Evolutionary conservation across 2,797 vertebrate genomes (phyloP).

Genomic region (Brotula barbata): DNA sequence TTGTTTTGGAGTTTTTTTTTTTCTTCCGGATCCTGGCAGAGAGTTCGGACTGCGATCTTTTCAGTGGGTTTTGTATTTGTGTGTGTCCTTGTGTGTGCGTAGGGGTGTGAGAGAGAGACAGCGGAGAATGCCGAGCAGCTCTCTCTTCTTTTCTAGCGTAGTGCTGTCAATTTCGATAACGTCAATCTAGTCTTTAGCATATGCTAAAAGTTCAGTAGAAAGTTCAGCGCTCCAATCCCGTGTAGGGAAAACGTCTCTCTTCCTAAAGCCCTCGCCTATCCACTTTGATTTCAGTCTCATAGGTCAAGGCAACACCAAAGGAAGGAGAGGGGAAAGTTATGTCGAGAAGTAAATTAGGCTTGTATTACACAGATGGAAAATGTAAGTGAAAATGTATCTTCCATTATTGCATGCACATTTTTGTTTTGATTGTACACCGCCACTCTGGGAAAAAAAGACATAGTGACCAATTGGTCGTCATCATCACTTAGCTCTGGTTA

Average conservation of each 20-base stretch:
- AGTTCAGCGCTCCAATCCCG: conserved; percentile 57
- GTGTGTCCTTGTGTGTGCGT: conserved; percentile 3
- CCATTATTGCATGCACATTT: conserved; percentile 38
- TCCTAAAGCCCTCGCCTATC: conserved; percentile 60
- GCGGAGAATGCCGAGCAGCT: conserved; percentile 46
- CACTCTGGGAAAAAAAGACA: conserved; percentile 42
- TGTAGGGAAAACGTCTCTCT: conserved; percentile 55
- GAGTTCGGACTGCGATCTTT: conserved; percentile 64
- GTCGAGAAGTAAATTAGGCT: conserved; percentile 60
- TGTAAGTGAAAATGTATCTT: conserved; percentile 38
- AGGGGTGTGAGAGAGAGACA: conserved; percentile 22
- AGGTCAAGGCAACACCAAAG: conserved; percentile 52
- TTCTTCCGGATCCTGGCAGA: conserved; percentile 61
- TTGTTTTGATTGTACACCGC: conserved; percentile 48
- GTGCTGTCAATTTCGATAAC: conserved; percentile 71
- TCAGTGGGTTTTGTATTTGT: conserved; percentile 45
- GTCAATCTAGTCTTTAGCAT: conserved; percentile 67
- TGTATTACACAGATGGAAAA: conserved; percentile 58
- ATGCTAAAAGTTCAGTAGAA: conserved; percentile 63
- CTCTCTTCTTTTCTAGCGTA: conserved; percentile 58
- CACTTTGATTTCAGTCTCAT: conserved; percentile 59
- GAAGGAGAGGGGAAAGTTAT: conserved; percentile 47
- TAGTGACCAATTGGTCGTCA: conserved; percentile 75
- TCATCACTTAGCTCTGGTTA: conserved; percentile 75
- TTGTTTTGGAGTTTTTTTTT: conserved; percentile 68